Conservation (phyloP, 2,797 vertebrate species). For the Pseudotriccus pelzelni region DNA sequence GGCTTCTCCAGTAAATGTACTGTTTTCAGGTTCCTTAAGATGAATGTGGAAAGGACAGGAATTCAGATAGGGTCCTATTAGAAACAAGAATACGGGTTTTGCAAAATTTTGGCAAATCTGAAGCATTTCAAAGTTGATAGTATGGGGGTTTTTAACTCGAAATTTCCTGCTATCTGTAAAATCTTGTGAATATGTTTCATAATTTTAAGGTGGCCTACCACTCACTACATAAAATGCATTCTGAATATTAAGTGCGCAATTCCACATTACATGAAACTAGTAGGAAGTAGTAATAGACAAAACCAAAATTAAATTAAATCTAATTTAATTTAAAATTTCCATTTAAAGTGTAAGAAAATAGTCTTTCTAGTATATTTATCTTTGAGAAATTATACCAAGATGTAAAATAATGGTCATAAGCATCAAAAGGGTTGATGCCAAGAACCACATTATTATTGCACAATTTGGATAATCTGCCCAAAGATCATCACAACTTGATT, state of each 20-base stretch:
- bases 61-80: not conserved
- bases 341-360: not conserved
- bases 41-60: not conserved
- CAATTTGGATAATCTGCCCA: not conserved
- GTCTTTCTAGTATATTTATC: not conserved
- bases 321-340: not conserved
- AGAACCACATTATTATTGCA: not conserved
- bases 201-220: not conserved
- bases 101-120: not conserved
- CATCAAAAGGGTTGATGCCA: not conserved
- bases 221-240: not conserved
- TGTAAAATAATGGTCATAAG: not conserved
- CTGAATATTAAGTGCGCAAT: not conserved
- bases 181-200: not conserved
- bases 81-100: not conserved
- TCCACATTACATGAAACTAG: not conserved
- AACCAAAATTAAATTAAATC: not conserved
- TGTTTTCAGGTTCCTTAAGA: not conserved
- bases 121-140: not conserved
- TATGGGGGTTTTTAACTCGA: not conserved
- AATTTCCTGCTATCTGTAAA: not conserved
- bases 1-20: not conserved
- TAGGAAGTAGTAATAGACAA: not conserved
- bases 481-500: slow-evolving; percentile 16
- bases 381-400: not conserved